A percentile compares a stretch with the other conserved stretches of the same genome.
Conservation (phyloP, 2,113 vertebrate species). For the Macheiramphus alcinus region DNA sequence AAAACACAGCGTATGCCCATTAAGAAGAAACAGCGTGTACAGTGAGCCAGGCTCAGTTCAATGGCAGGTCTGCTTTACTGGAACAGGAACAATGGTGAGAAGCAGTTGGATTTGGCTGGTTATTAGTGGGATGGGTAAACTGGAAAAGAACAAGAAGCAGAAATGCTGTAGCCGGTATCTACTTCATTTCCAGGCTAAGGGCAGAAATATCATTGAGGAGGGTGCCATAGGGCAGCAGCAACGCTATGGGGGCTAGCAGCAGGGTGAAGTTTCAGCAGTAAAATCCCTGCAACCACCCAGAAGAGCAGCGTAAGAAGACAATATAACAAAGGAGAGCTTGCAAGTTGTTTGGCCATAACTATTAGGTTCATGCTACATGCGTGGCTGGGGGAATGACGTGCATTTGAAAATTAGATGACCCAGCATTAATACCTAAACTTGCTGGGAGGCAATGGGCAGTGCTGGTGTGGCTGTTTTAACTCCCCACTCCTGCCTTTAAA, state of each 20-base stretch:
- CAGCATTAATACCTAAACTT: not conserved
- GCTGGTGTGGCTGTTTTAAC: not conserved
- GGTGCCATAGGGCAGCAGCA: not conserved
- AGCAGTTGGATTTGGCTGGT: not conserved
- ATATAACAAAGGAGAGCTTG: not conserved
- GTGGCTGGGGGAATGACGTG: accelerated
- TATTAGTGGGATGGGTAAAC: not conserved
- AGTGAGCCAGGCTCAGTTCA: not conserved
- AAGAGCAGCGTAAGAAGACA: not conserved
- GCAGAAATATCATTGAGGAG: not conserved
- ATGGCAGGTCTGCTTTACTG: not conserved
- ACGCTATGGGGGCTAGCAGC: accelerated
- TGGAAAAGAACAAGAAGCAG: not conserved
- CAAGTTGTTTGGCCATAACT: not conserved
- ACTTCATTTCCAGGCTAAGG: not conserved
- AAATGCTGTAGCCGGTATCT: not conserved
- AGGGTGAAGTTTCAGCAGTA: not conserved
- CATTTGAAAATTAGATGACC: not conserved
- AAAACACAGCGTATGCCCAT: not conserved
- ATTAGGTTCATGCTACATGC: not conserved
- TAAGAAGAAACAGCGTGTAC: not conserved
- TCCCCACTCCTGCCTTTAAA: not conserved
- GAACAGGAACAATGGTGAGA: not conserved
- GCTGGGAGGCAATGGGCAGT: not conserved
- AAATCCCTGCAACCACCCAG: not conserved